Evolutionary conservation across 1,140 invertebrate genomes (phyloP).

Genomic region (Steinernema khuongi): DNA sequence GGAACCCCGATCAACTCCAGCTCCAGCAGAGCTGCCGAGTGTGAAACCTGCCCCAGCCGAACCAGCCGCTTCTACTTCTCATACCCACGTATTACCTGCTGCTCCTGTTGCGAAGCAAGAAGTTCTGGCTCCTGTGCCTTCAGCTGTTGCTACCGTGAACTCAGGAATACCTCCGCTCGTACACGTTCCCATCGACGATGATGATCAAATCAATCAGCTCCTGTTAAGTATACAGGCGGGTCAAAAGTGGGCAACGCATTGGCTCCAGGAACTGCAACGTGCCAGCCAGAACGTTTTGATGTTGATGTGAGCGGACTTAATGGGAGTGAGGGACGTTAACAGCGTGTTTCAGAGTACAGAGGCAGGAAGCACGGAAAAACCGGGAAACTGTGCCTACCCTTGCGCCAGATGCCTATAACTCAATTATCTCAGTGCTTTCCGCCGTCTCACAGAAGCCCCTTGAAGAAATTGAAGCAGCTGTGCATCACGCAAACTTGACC

Average conservation of each 20-base stretch:
- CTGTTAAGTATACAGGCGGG: constrained; percentile 44
- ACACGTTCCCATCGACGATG: constrained; percentile 37
- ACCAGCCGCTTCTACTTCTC: neutral
- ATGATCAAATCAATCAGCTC: constrained; percentile 45
- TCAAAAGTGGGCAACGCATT: constrained; percentile 32
- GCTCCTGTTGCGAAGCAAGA: neutral
- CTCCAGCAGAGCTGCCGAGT: neutral
- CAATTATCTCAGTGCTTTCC: constrained; percentile 7
- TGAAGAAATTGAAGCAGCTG: neutral
- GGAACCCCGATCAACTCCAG: constrained; percentile 20
- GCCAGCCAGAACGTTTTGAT: constrained; percentile 18
- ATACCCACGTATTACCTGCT: neutral
- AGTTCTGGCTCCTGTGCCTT: neutral
- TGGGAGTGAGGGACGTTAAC: constrained; percentile 32
- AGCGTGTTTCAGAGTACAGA: constrained; percentile 25
- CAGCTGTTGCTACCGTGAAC: neutral
- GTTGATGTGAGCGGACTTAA: constrained; percentile 35
- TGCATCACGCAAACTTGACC: too few species aligned
- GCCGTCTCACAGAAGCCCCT: neutral
- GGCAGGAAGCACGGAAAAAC: constrained; percentile 31
- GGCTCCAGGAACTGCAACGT: constrained; percentile 34
- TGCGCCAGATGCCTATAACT: neutral
- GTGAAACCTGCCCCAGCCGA: neutral
- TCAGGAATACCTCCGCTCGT: neutral
- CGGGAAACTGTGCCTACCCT: constrained; percentile 22